Evolutionary conservation across 2,888 invertebrate genomes (phyloP).

Genomic region (Epiblema foenella): DNA sequence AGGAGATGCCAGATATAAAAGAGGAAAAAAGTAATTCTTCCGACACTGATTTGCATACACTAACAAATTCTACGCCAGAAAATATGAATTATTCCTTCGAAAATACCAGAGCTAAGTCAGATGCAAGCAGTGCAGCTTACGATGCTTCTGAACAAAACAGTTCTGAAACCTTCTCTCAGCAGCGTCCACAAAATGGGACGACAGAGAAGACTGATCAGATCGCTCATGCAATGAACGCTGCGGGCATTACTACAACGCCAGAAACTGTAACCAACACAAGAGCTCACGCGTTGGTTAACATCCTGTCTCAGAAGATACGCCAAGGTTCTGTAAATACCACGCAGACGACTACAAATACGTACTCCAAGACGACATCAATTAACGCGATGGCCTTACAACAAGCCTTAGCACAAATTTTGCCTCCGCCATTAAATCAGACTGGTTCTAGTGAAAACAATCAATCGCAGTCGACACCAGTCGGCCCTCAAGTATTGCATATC

Average conservation of each 20-base stretch:
- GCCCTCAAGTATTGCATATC: constrained; percentile 77
- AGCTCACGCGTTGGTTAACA: constrained; percentile 79
- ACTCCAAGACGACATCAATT: constrained; percentile 70
- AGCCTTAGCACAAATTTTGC: constrained; percentile 78
- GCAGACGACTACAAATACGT: constrained; percentile 60
- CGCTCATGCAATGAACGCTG: constrained; percentile 79
- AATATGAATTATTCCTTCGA: constrained; percentile 57
- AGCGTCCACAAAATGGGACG: constrained; percentile 58
- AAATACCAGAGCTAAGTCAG: constrained; percentile 48
- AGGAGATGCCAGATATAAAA: constrained; percentile 63
- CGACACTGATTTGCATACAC: constrained; percentile 53
- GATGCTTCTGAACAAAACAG: constrained; percentile 48
- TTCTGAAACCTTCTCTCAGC: constrained; percentile 47
- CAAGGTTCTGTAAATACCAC: constrained; percentile 58
- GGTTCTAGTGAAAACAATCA: constrained; percentile 62
- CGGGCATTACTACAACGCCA: constrained; percentile 69
- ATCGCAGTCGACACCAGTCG: constrained; percentile 54
- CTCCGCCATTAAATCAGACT: constrained; percentile 74
- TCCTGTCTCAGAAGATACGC: constrained; percentile 80
- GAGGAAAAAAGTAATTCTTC: constrained; percentile 56
- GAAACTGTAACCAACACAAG: constrained; percentile 57
- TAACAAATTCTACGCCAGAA: constrained; percentile 52
- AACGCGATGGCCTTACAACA: constrained; percentile 78
- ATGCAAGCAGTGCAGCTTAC: constrained; percentile 51
- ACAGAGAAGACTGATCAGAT: constrained; percentile 74